Evolutionary conservation across 2,113 vertebrate genomes (phyloP).

Genomic region (Dinomys branickii): DNA sequence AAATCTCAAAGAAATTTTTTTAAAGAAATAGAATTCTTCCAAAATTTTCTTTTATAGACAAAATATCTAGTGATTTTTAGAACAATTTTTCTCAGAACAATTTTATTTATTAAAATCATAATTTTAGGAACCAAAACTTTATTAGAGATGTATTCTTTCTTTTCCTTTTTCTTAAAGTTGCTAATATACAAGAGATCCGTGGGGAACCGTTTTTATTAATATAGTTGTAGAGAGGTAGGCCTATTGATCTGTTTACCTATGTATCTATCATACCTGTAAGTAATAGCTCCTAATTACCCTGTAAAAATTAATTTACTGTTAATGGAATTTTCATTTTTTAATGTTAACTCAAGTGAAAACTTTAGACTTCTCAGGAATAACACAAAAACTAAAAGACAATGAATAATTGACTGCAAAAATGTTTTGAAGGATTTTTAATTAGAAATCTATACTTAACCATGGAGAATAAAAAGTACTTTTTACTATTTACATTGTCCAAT

Average conservation of each 20-base stretch:
- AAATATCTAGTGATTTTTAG: neutral
- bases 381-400: neutral
- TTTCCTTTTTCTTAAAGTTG: conserved; percentile 29
- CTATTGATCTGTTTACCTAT: neutral
- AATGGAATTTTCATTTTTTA: neutral
- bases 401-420: neutral
- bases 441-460: neutral
- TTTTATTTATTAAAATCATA: neutral
- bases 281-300: neutral
- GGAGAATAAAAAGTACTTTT: neutral
- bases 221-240: neutral
- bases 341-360: conserved; percentile 15
- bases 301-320: conserved; percentile 20
- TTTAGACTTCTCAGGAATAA: neutral
- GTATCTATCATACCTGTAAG: neutral
- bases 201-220: neutral
- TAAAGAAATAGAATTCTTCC: neutral
- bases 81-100: neutral
- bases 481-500: neutral
- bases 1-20: neutral
- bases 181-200: neutral
- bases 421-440: neutral
- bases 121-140: neutral
- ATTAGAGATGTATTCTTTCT: neutral
- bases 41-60: neutral